These are phyloP conservation scores for Atherix ibis DNA, from an alignment of 2,888 invertebrate species.

Conservation along the genomic window DNA sequence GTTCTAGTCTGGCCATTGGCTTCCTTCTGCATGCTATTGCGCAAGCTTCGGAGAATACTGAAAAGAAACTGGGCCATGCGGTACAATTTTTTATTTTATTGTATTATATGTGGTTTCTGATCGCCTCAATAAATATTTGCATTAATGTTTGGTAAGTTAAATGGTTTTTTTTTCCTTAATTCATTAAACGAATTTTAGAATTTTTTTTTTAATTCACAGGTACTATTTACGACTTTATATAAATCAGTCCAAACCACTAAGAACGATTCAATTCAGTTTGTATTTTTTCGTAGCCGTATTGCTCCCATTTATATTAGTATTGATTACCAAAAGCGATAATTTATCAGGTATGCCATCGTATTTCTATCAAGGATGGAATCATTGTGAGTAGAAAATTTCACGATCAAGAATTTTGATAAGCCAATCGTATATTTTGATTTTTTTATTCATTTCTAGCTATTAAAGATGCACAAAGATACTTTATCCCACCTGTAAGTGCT, in stretches of 20 bases:
- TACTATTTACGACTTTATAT: constrained; percentile 22
- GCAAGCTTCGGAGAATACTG: constrained; percentile 20
- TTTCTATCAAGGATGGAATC: constrained; percentile 28
- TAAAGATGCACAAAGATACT: constrained; percentile 28
- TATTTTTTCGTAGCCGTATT: constrained; percentile 20
- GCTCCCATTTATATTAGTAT: constrained; percentile 23
- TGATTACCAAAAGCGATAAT: constrained; percentile 24
- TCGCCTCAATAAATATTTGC: constrained; percentile 25
- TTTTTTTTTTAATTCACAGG: constrained; percentile 12
- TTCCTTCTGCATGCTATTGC: constrained; percentile 25
- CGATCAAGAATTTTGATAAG: no score
- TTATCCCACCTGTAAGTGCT: constrained; percentile 28
- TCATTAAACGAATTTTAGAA: not conserved
- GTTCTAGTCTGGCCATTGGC: constrained; percentile 24
- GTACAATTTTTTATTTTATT: constrained; percentile 29
- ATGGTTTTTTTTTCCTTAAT: not conserved
- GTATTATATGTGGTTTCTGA: constrained; percentile 28
- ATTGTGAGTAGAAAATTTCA: constrained; percentile 25
- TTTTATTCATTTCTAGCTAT: constrained; percentile 19
- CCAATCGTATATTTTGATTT: no score
- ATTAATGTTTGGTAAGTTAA: constrained; percentile 25
- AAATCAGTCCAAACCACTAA: constrained; percentile 15
- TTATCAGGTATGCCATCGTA: constrained; percentile 31
- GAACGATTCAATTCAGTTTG: constrained; percentile 17
- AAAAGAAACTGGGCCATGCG: constrained; percentile 22